phyloP scores from a whole-genome alignment of 2,888 invertebrate genomes.

The Glyphotaelius pellucidus region DNA sequence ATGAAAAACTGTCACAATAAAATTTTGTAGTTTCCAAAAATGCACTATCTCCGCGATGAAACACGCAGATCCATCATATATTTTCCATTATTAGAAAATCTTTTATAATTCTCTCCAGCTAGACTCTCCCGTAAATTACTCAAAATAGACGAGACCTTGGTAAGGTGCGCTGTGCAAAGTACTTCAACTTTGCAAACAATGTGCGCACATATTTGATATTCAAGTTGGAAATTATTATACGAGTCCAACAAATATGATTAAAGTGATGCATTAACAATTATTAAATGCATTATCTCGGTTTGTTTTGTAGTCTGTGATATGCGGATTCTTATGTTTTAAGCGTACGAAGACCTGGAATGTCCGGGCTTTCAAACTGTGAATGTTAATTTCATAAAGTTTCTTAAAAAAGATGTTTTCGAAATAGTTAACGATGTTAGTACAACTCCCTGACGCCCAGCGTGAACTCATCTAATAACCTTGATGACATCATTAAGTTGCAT shows the following conservation, averaged over 20 bases:
- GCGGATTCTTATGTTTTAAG: no score
- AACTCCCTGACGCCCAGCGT: background rate
- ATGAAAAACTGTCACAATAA: background rate
- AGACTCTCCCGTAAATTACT: background rate
- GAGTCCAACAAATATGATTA: no score
- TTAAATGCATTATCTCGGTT: no score
- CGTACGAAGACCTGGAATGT: no score
- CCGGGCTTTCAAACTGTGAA: no score
- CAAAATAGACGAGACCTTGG: background rate
- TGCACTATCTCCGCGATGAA: background rate
- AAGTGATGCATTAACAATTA: no score
- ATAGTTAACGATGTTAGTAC: background rate
- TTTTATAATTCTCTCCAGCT: background rate
- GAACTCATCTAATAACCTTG: background rate
- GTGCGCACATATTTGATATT: background rate
- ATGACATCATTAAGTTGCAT: background rate
- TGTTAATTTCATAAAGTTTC: no score
- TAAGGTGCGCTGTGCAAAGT: background rate
- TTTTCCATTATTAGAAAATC: background rate
- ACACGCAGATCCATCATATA: no score
- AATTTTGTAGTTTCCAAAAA: background rate
- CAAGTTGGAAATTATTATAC: no score
- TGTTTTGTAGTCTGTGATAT: no score
- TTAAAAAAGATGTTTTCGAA: no score
- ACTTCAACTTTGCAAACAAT: background rate